Conservation (phyloP, 1,140 invertebrate species). For the Hetaerina americana region DNA sequence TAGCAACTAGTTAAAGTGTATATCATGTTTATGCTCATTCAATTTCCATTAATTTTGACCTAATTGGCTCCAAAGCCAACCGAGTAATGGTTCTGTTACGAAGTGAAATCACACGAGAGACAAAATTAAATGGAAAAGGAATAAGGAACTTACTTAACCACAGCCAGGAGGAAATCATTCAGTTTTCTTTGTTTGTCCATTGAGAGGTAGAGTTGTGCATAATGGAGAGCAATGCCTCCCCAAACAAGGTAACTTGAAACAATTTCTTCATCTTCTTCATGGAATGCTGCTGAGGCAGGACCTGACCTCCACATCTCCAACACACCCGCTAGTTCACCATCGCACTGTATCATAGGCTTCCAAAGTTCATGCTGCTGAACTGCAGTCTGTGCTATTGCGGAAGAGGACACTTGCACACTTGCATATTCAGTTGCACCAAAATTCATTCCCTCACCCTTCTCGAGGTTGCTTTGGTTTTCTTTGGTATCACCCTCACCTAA, state of each 20-base stretch:
- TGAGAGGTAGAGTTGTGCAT: constrained; percentile 43
- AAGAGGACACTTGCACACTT: not conserved
- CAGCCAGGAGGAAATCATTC: constrained; percentile 55
- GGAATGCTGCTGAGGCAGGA: constrained; percentile 33
- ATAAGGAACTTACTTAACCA: constrained; percentile 59
- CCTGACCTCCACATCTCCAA: constrained; percentile 31
- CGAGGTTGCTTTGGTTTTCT: not conserved
- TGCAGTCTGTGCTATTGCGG: constrained; percentile 10
- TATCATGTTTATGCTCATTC: too few relatives aligned
- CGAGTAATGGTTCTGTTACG: too few relatives aligned
- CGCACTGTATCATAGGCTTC: constrained; percentile 40
- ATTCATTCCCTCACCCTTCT: not conserved
- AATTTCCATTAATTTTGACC: too few relatives aligned
- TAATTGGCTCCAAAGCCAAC: too few relatives aligned
- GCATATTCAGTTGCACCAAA: not conserved
- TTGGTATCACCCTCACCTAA: not conserved
- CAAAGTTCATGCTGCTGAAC: constrained; percentile 31
- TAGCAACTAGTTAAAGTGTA: too few relatives aligned
- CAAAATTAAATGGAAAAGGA: too few relatives aligned
- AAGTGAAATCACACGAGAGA: too few relatives aligned
- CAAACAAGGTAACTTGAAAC: constrained; percentile 45
- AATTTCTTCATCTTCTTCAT: constrained; percentile 54
- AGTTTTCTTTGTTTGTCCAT: constrained; percentile 50
- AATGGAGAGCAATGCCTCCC: constrained; percentile 47
- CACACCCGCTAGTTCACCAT: constrained; percentile 40